A percentile compares a stretch with the other conserved stretches of the same genome.
These are phyloP conservation scores for Spinus pinus DNA, from an alignment of 2,797 vertebrate species.

Conservation along the genomic window DNA sequence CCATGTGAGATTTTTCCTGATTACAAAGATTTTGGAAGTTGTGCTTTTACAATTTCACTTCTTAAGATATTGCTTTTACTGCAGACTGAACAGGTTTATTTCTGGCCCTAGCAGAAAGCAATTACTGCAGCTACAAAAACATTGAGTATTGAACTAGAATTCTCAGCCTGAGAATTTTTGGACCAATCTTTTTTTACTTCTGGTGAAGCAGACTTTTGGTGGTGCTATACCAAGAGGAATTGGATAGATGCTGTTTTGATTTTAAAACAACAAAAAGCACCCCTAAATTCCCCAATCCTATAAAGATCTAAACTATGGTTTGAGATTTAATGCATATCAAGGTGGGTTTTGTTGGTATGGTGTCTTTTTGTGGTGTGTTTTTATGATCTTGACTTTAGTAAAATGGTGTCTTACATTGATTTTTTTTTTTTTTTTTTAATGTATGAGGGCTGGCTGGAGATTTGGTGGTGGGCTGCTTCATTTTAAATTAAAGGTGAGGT, in stretches of 20 bases:
- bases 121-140: conserved; percentile 38
- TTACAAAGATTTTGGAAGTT: background rate
- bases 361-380: background rate
- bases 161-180: background rate
- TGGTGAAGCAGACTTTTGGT: background rate
- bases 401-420: too few relatives aligned
- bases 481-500: background rate
- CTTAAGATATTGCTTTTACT: background rate
- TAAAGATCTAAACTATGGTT: background rate
- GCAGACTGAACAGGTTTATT: conserved; percentile 42
- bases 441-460: background rate
- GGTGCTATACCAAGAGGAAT: background rate
- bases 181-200: background rate
- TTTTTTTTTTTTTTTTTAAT: background rate
- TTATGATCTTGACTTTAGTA: background rate
- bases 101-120: conserved; percentile 23
- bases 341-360: background rate
- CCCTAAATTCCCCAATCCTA: fast-evolving
- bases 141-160: background rate
- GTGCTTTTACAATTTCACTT: background rate
- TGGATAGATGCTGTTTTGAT: background rate
- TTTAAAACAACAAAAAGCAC: background rate
- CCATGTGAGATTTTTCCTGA: background rate
- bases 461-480: background rate
- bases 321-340: background rate